Base-by-base conservation (phyloP, 2,888 invertebrate species). In the Heterodera filipjevi region DNA sequence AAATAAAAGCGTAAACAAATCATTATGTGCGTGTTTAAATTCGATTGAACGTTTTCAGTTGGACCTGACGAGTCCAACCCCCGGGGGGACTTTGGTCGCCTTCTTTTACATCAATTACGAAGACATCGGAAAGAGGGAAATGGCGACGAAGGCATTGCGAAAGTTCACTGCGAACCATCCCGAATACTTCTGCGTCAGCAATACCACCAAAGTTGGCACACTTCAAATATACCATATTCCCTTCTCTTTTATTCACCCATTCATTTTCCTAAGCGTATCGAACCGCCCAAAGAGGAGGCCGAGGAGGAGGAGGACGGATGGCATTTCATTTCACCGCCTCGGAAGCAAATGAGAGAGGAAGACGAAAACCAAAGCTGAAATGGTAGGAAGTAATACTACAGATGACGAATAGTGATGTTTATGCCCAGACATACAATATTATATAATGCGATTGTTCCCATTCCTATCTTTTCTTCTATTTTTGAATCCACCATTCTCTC, bases 271-370 rank as follows among this genome's bases (percentile, higher is more conserved):
- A 10, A 59, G 59, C 59, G 59, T n/a, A 2, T 59, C 59, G 27
- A 59, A 59, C 27, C 59, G 2, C 59, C 59, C 1, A 59, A n/a
- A 2, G 59, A 59, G 10, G 59, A 59, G 39, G 39, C 6, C 6
- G 39, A 12, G 39, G 39, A 39, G 39, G 39, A 12, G 12, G 1
- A 39, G 39, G 16, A 49, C 8, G 49, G 16, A 16, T 59, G 59
- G 59, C 27, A 59, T 27, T 59, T 59, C 22, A 27, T 59, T 22
- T 27, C 59, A 8, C 59, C 59, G 8, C 59, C 59, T 6, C 59
- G 59, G n/a, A 59, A 59, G 59, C 59, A 59, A 27, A 10, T 59
- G 59, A 59, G 59, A 10, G 59, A 59, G 59, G 59, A 59, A 59
- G 22, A 59, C 27, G 59, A 27, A 30, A 59, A 22, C 27, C 10